Base-by-base conservation (phyloP, 1,140 invertebrate species). In the Drosophila sechellia region DNA sequence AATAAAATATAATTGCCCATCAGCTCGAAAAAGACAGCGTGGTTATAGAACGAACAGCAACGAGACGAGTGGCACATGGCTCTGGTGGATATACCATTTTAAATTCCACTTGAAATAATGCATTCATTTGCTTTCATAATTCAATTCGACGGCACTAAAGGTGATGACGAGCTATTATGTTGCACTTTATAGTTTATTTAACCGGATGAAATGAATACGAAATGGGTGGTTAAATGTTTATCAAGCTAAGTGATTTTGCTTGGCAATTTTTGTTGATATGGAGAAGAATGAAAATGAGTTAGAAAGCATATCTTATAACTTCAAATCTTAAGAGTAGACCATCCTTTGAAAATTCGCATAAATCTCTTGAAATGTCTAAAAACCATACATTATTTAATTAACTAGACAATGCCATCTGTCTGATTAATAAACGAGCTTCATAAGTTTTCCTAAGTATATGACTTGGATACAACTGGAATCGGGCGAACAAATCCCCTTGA, bases 1-100 rank as follows among this genome's bases (percentile, higher is more conserved):
- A 75, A 65, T 65, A 76, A 66, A 75, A 76, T 76, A 77, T 77
- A 77, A 77, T 77, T 60, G 63, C 55, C 65, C 63, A 77, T 69
- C 74, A 69, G 68, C 27, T 12, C 35, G 20, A 48, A 17, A 48
- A 46, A 70, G 64, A 69, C 45, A 65, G 64, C 11, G 63, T 17
- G 45, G 56, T 37, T 25, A 25, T 58, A n/a, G 43, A 22, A 34
- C 20, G 8, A 4, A 52, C 20, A 20, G 5, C 11, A 11, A 39
- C 37, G 37, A 39, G 37, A 39, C 37, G 37, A 39, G 15, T 5
- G 31, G 35, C n/a, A 35, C 55, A 34, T 48, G 49, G 34, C 49
- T 11, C 46, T 69, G 25, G 39, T 17, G 65, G 64, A 66, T 68
- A 66, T 68, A 45, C 31, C 56, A 45, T 61, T 64, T 68, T 45